These are phyloP conservation scores for Apis cerana DNA, from an alignment of 1,140 invertebrate genomes.

Conservation along the genomic window DNA sequence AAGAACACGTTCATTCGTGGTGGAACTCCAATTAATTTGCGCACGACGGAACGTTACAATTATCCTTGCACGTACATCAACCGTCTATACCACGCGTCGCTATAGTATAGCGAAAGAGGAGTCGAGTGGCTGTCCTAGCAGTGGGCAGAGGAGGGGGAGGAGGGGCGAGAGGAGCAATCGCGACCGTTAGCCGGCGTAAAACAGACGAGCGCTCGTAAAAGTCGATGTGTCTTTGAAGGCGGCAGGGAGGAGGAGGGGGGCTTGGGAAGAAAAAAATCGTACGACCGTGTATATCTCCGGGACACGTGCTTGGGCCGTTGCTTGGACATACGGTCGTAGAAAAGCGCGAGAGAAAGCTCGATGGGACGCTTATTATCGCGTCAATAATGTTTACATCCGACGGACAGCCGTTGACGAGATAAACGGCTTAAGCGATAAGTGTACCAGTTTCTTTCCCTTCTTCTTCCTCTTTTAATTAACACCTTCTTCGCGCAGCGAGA, in stretches of 20 bases:
- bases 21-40: too few species aligned
- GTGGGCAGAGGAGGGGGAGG: not conserved
- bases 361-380: conserved; percentile 52
- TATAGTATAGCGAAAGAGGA: too few species aligned
- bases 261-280: conserved; percentile 24
- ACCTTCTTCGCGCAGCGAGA: conserved; percentile 37
- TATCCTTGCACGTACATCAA: too few species aligned
- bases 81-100: too few species aligned
- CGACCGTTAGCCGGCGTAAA: conserved; percentile 31
- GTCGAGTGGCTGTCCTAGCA: too few species aligned
- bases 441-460: not conserved
- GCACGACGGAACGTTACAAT: too few species aligned
- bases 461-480: conserved; percentile 60
- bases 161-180: not conserved
- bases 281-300: conserved; percentile 20
- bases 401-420: conserved; percentile 63
- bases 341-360: conserved; percentile 60
- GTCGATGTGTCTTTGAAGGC: conserved; percentile 35
- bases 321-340: conserved; percentile 21
- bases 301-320: conserved; percentile 9
- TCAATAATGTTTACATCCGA: conserved; percentile 67
- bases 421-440: conserved; percentile 63
- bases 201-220: conserved; percentile 56
- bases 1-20: too few species aligned
- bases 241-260: not conserved